A percentile compares a stretch with the other conserved stretches of the same genome.
Evolutionary conservation across 2,888 invertebrate species (phyloP).

Genomic region (Antheraea yamamai): DNA sequence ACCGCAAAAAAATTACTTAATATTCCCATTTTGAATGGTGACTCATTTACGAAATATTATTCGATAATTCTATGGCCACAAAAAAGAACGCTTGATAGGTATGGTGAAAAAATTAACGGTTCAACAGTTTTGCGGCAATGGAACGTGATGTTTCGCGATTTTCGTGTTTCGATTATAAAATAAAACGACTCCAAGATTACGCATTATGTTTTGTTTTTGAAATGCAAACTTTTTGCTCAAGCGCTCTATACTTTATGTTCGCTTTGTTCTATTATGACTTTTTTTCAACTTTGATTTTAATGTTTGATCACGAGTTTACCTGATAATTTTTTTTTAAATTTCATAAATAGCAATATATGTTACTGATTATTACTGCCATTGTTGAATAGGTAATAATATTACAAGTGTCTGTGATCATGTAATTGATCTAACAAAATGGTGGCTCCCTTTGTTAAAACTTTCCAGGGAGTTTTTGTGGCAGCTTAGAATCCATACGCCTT

Average conservation of each 20-base stretch:
- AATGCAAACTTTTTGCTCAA: neutral
- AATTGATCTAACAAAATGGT: too few relatives aligned
- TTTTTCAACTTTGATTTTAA: too few relatives aligned
- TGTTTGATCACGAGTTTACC: too few relatives aligned
- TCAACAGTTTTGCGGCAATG: neutral
- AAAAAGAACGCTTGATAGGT: neutral
- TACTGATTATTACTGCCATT: too few relatives aligned
- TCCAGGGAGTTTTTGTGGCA: too few relatives aligned
- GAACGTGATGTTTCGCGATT: constrained; percentile 1
- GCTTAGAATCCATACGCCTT: too few relatives aligned
- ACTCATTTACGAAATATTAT: constrained; percentile 6
- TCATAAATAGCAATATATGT: too few relatives aligned
- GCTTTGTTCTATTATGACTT: too few relatives aligned
- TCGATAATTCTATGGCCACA: constrained; percentile 8
- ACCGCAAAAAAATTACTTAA: constrained; percentile 7
- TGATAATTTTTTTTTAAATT: too few relatives aligned
- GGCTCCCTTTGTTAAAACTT: too few relatives aligned
- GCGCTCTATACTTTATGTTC: neutral
- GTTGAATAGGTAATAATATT: too few relatives aligned
- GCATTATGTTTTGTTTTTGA: neutral
- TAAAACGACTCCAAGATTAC: neutral
- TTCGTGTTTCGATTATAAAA: neutral
- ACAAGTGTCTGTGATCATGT: too few relatives aligned
- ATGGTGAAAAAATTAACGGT: neutral
- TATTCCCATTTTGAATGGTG: constrained; percentile 1